Base-by-base conservation (phyloP, 2,113 vertebrate species). In the Leptodactylus fuscus region DNA sequence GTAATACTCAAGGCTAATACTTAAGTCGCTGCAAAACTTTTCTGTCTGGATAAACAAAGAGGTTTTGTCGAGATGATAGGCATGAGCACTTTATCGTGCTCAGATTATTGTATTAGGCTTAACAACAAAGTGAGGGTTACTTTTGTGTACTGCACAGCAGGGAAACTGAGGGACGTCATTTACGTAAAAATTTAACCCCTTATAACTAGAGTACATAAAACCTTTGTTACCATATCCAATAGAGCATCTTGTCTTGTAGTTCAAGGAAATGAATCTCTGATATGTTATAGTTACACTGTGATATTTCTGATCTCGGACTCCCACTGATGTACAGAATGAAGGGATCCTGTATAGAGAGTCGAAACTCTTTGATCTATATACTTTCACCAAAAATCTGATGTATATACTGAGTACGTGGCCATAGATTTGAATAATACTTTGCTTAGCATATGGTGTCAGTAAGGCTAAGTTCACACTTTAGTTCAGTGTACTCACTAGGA, bases 41-140 rank as follows among this genome's bases (percentile, higher is more conserved):
- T 80, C 53, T 62, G 53, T 62, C 51, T 79, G 51, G 11, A 62
- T 38, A 80, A 80, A 80, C 53, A 79, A 32, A 49, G 73, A 18
- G 53, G 34, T 24, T 80, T 44, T 62, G 34, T 62, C 16, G 9
- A 20, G 41, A 49, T 49, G 27, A 76, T 76, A 76, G 51, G 36
- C 27, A 27, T 32, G 27, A 51, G 7, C 24, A 10, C 74, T 51
- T 16, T 51, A 34, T 18, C 20, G 48, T 27, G 13, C 46, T n/a
- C 1, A 5, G 74, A 20, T 32, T 51, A 48, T 44, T 8, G 46
- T 48, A 34, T 46, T 6, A 29, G 62, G 65, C 32, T 36, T 36
- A 38, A 22, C 65, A 38, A 22, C 65, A 34, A 8, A 67, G 32
- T 18, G 7, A 22, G 65, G 15, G 29, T 22, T 20, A 18, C 65